Base-by-base conservation (phyloP, 1,140 invertebrate species). In the Zelostemma sp. region DNA sequence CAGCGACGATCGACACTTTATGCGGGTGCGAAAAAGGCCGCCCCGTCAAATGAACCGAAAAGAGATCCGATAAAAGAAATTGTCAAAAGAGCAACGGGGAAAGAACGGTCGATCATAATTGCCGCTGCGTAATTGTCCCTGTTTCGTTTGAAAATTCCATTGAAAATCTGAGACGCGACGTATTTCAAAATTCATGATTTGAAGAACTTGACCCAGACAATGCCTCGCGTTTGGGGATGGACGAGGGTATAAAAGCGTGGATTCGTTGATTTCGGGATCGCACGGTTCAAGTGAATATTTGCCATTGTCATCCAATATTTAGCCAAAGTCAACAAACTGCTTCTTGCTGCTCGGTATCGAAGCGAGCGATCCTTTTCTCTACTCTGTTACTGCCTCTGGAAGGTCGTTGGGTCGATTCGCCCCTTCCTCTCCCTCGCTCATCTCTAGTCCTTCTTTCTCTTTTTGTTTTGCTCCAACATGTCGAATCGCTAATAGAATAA, bases 1-100 rank as follows among this genome's bases (percentile, higher is more conserved):
- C 73, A 74, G 77, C 78, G 80, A 81, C 76, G 76, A 84, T 85
- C 83, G 82, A 82, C 83, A 83, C 80, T 85, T 85, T 84, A 78
- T 77, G 73, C 79, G 76, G 74, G 73, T 71, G 76, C 75, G 78
- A 79, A 79, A 83, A 81, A 81, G 77, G 79, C 78, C 77, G 65
- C 61, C 74, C 73, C 65, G 78, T 81, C 81, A 84, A 82, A 84
- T 84, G 81, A 82, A 84, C 71, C 80, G 80, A 76, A 78, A 82
- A 67, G 57, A 79, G 75, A 83, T 80, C 74, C 75, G 80, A 81
- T 80, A 79, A 84, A 84, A 83, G 81, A 83, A 84, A 82, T 82
- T 78, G 79, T 83, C 81, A 83, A 82, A 85, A 81, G 55, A 59
- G 65, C 41, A 21, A 49, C 16, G 63, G 68, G 46, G 55, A 63